These are phyloP conservation scores for Oophaga sylvatica DNA, from an alignment of 2,797 vertebrate species.

Conservation along the genomic window DNA sequence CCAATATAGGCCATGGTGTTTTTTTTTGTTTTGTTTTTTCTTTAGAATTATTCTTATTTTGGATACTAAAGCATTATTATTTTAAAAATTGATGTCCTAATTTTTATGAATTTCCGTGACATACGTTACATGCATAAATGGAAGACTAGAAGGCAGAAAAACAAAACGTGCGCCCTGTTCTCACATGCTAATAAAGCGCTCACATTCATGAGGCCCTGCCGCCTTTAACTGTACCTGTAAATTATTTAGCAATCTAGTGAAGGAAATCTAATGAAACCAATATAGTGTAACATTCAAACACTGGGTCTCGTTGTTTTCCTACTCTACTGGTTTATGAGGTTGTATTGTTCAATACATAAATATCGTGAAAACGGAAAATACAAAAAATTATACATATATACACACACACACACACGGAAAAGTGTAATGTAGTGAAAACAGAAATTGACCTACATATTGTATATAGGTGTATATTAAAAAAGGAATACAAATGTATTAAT, in stretches of 20 bases:
- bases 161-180: neutral
- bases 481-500: neutral
- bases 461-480: neutral
- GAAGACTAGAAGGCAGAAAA: neutral
- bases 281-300: slow-evolving; percentile 11
- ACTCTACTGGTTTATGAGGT: neutral
- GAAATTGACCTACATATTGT: neutral
- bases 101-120: neutral
- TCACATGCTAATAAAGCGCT: neutral
- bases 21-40: too few relatives aligned
- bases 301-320: neutral
- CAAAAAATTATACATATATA: too few relatives aligned
- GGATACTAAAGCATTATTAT: neutral
- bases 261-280: slow-evolving; percentile 33
- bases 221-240: slow-evolving; percentile 23
- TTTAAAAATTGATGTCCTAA: neutral
- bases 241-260: slow-evolving; percentile 14
- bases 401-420: neutral
- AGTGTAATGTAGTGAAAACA: neutral
- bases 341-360: neutral
- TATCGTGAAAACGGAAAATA: neutral
- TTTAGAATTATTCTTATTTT: too few relatives aligned
- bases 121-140: neutral
- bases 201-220: slow-evolving; percentile 12
- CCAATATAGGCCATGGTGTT: neutral